Conservation (phyloP, 1,140 invertebrate species). For the Aphelinus certus region DNA sequence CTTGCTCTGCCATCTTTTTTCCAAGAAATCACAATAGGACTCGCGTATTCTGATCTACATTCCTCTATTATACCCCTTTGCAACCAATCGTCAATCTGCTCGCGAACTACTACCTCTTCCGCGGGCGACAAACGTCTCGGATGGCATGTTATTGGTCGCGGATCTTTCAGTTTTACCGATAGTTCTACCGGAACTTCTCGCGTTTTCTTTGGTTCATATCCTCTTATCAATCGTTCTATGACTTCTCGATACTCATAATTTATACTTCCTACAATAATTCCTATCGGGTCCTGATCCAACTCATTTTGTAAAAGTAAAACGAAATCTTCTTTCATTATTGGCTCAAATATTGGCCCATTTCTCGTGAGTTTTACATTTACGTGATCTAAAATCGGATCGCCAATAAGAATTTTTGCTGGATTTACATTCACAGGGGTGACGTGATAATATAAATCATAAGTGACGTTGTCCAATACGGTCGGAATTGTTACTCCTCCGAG, state of each 20-base stretch:
- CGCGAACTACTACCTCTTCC: no score
- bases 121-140: constrained; percentile 36
- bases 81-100: constrained; percentile 35
- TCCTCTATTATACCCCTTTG: constrained; percentile 8
- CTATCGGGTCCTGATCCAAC: background rate
- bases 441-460: background rate
- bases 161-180: constrained; percentile 30
- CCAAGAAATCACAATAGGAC: constrained; percentile 29
- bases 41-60: constrained; percentile 32
- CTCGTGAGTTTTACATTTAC: background rate
- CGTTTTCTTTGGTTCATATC: constrained; percentile 21
- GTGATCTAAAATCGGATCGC: background rate
- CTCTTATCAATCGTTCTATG: constrained; percentile 1
- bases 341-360: background rate
- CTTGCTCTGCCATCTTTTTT: constrained; percentile 37
- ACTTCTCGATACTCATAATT: constrained; percentile 1
- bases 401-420: background rate
- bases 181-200: constrained; percentile 14
- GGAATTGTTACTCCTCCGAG: background rate
- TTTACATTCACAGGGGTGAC: background rate
- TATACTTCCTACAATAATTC: background rate
- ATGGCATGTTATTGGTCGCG: constrained; percentile 21
- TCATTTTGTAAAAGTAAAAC: background rate
- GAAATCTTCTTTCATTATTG: background rate
- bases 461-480: background rate